Base-by-base conservation (phyloP, 1,140 invertebrate genomes). In the Procambarus virginalis region DNA sequence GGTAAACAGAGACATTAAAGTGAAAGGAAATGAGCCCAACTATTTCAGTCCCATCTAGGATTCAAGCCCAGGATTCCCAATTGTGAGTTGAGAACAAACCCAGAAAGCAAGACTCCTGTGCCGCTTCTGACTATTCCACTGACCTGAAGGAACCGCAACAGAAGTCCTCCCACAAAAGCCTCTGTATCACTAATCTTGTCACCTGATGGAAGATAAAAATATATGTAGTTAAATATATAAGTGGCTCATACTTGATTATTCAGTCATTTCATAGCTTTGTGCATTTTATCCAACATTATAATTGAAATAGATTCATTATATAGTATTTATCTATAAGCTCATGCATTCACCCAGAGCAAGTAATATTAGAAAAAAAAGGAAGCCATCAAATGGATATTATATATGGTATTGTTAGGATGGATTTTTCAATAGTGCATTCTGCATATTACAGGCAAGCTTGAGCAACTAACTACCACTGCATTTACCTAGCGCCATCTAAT, bases 101-200 rank as follows among this genome's bases (percentile, higher is more conserved):
- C 34, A 34, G 34, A 34, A 34, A 34, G n/a, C 48, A 60, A 46
- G 48, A 17, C 17, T 64, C 0, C 60, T 46, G 20, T 22, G 51
- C 60, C 22, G 34, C 45, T 34, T 75, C 14, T 75, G 9, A 22
- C 2, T 22, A 17, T 8, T 48, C 60, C 3, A 83, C 80, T 45
- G 34, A 89, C 88, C 88, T 89, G 81, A 64, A 89, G 88, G 88
- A 89, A 89, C 55, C 80, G 81, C 58, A 89, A 34, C 75, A 89
- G 55, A 4, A 89, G 82, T 34, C 68, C 46, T 34, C 88, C 88
- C 45, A 68, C 70, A 60, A 83, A 89, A 14, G 82, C 73, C 48
- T 89, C 88, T 34, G 77, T 58, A 51, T 89, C 88, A 79, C 58
- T 89, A 22, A 89, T 77, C 48, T 84, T 89, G 55, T 89, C 88